phyloP scores from a whole-genome alignment of 2,888 invertebrate genomes.

The Himalopsyche tibetana region DNA sequence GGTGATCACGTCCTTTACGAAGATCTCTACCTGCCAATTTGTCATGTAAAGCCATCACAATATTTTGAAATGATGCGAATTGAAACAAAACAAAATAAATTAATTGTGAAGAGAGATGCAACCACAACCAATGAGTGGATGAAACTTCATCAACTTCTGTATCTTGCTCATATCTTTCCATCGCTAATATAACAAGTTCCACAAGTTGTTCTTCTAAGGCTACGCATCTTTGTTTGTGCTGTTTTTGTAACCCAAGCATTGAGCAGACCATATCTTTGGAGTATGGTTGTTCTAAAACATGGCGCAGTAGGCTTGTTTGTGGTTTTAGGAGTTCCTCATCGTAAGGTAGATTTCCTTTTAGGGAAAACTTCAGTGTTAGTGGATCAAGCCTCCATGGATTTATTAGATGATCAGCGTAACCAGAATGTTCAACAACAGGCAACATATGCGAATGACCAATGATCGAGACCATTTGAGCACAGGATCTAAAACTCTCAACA shows the following conservation, averaged over 20 bases:
- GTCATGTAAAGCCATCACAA: slow-evolving; percentile 92
- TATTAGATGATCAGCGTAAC: slow-evolving; percentile 91
- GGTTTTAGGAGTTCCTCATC: slow-evolving; percentile 91
- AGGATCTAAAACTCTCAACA: slow-evolving; percentile 93
- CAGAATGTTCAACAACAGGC: slow-evolving; percentile 95
- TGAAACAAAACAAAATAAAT: slow-evolving; percentile 97
- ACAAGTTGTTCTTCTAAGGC: slow-evolving; percentile 95
- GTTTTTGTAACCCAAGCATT: slow-evolving; percentile 95
- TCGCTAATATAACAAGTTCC: slow-evolving; percentile 91
- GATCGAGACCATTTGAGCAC: slow-evolving; percentile 97
- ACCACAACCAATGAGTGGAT: slow-evolving; percentile 90
- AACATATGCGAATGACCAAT: slow-evolving; percentile 93
- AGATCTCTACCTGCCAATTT: slow-evolving; percentile 88
- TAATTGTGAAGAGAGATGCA: slow-evolving; percentile 94
- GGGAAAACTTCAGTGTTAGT: slow-evolving; percentile 81
- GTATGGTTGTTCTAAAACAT: slow-evolving; percentile 96
- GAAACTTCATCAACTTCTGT: slow-evolving; percentile 79
- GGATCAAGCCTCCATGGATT: slow-evolving; percentile 97
- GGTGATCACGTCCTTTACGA: slow-evolving; percentile 93
- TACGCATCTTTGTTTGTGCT: slow-evolving; percentile 91
- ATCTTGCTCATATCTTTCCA: slow-evolving; percentile 91
- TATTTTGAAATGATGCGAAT: slow-evolving; percentile 94
- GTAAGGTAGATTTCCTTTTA: slow-evolving; percentile 88
- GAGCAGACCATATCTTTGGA: slow-evolving; percentile 97
- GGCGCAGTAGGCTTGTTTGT: slow-evolving; percentile 90